Evolutionary conservation across 1,140 invertebrate genomes (phyloP).

Genomic region (Chlorops oryzae): DNA sequence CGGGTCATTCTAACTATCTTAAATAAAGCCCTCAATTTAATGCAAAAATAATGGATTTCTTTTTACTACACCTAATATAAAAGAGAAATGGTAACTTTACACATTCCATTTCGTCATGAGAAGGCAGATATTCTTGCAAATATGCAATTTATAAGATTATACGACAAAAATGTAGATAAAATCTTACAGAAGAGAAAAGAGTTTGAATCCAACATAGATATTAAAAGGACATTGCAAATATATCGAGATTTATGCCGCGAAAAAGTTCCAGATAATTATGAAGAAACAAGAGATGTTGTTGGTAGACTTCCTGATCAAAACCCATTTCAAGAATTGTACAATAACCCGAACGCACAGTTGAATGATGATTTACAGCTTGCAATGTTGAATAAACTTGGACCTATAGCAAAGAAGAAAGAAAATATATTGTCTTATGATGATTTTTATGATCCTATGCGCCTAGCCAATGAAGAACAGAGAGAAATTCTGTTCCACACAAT

Average conservation of each 20-base stretch:
- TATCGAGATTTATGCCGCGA: constrained; percentile 19
- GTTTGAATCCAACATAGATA: constrained; percentile 33
- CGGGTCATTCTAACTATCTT: too few relatives aligned
- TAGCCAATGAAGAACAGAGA: constrained; percentile 1
- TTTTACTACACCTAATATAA: too few relatives aligned
- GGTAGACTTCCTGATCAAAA: not conserved
- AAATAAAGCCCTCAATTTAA: too few relatives aligned
- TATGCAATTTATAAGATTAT: constrained; percentile 37
- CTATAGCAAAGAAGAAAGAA: constrained; percentile 23
- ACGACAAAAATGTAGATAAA: constrained; percentile 31
- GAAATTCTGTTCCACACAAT: too few relatives aligned
- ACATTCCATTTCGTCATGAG: constrained; percentile 37
- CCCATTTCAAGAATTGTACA: constrained; percentile 1
- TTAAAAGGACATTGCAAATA: constrained; percentile 24
- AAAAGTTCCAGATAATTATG: constrained; percentile 1
- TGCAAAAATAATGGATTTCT: too few relatives aligned
- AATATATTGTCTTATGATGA: constrained; percentile 13
- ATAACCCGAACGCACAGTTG: constrained; percentile 1
- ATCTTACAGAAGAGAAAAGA: constrained; percentile 33
- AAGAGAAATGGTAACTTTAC: constrained; percentile 41
- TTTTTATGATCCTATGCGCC: not conserved
- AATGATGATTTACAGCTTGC: constrained; percentile 13
- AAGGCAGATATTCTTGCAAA: constrained; percentile 33
- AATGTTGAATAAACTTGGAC: constrained; percentile 18
- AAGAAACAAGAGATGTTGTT: not conserved